Conservation (phyloP, 2,113 vertebrate genomes). For the Pavo muticus region DNA sequence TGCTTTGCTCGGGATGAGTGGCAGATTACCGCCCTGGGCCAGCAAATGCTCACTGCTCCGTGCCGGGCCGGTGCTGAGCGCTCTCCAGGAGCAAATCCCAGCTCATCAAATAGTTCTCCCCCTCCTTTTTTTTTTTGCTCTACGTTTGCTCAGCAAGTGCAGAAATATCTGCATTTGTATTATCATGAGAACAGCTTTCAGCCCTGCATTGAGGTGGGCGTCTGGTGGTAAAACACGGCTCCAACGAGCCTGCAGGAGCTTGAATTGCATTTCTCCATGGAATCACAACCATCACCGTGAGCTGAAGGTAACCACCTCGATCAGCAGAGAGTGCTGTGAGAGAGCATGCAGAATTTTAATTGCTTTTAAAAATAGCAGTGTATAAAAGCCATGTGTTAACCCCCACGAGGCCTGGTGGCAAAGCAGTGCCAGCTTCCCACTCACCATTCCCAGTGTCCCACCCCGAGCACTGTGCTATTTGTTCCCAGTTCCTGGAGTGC, state of each 20-base stretch:
- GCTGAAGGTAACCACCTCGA: not conserved
- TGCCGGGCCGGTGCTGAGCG: not conserved
- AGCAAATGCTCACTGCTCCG: not conserved
- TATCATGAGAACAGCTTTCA: not conserved
- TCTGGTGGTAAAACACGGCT: accelerated
- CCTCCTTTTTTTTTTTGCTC: not conserved
- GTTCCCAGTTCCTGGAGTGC: not conserved
- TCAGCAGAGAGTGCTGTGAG: accelerated
- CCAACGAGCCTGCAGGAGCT: accelerated
- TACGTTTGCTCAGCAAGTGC: not conserved
- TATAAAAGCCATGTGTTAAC: not conserved
- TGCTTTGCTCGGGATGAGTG: not conserved
- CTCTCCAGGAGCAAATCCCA: not conserved
- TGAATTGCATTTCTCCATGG: not conserved
- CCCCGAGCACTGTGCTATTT: not conserved
- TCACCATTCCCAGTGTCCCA: not conserved
- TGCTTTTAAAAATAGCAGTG: not conserved
- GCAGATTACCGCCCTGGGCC: not conserved
- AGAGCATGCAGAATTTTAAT: not conserved
- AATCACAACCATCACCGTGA: not conserved
- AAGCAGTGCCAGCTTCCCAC: too few relatives aligned
- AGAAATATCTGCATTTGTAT: not conserved
- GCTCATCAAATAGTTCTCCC: not conserved
- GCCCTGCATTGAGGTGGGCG: not conserved
- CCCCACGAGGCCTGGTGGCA: not conserved